Conservation (phyloP, 2,113 vertebrate species). For the Ceyx melanurus region DNA sequence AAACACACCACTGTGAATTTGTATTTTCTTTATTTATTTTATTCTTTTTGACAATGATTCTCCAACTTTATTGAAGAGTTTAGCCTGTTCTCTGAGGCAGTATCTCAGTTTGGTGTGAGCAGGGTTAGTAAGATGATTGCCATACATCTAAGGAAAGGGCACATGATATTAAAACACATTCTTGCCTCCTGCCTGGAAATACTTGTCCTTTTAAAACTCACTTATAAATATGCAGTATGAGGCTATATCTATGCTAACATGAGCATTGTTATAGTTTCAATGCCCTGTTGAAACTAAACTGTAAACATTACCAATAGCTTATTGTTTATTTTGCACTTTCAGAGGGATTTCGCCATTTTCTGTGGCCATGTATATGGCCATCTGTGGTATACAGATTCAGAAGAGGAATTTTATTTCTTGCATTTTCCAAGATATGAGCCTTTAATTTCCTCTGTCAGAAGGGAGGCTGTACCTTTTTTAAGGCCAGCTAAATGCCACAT, state of each 20-base stretch:
- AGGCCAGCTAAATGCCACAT: not conserved
- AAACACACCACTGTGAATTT: not conserved
- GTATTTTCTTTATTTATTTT: slow-evolving; percentile 14
- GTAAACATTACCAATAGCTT: not conserved
- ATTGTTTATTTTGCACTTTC: not conserved
- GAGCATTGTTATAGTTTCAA: not conserved
- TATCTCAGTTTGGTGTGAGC: not conserved
- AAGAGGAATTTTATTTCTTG: not conserved
- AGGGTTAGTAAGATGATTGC: not conserved
- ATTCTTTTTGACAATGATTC: not conserved
- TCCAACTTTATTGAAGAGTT: not conserved
- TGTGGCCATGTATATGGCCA: not conserved
- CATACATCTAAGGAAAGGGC: not conserved
- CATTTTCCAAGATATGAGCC: not conserved
- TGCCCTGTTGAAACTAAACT: not conserved
- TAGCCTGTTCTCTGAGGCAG: not conserved
- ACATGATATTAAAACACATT: not conserved
- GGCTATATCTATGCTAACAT: not conserved
- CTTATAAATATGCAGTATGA: not conserved
- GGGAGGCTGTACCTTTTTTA: not conserved
- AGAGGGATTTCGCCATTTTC: not conserved
- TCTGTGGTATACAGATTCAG: not conserved
- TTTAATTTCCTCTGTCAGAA: not conserved
- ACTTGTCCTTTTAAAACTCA: not conserved
- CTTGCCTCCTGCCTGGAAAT: not conserved